Evolutionary conservation across 2,888 invertebrate genomes (phyloP).

Genomic region (Eupithecia centaureata): DNA sequence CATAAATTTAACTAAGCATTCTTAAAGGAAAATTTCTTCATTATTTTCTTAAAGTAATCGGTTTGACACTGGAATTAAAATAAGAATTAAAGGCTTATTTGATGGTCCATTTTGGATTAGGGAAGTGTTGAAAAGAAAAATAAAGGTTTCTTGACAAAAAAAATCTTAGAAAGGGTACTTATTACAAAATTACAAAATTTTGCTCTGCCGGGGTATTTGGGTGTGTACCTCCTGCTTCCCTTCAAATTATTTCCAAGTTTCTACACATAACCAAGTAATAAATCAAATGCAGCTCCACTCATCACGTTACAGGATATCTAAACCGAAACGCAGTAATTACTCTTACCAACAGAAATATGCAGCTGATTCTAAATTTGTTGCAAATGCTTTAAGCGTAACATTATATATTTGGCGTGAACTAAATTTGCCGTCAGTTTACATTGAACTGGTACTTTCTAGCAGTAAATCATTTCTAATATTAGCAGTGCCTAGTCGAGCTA

Average conservation of each 20-base stretch:
- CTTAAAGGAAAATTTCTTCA: constrained; percentile 31
- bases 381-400: constrained; percentile 32
- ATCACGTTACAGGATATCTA: constrained; percentile 30
- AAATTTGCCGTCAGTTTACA: constrained; percentile 44
- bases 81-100: constrained; percentile 19
- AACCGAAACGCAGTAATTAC: constrained; percentile 30
- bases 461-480: constrained; percentile 32
- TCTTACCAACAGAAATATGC: constrained; percentile 30
- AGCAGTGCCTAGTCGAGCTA: constrained; percentile 17
- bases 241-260: neutral
- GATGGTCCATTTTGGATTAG: constrained; percentile 17
- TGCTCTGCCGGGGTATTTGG: neutral
- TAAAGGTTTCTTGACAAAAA: neutral
- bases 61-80: constrained; percentile 13
- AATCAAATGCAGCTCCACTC: constrained; percentile 16
- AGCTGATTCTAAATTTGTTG: constrained; percentile 30
- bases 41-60: constrained; percentile 41
- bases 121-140: constrained; percentile 10
- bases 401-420: constrained; percentile 49
- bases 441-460: constrained; percentile 34
- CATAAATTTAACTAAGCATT: constrained; percentile 15
- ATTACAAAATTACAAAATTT: too few species aligned
- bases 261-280: constrained; percentile 16
- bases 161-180: too few species aligned
- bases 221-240: neutral